Base-by-base conservation (phyloP, 2,113 vertebrate species). In the Nymphicus hollandicus region DNA sequence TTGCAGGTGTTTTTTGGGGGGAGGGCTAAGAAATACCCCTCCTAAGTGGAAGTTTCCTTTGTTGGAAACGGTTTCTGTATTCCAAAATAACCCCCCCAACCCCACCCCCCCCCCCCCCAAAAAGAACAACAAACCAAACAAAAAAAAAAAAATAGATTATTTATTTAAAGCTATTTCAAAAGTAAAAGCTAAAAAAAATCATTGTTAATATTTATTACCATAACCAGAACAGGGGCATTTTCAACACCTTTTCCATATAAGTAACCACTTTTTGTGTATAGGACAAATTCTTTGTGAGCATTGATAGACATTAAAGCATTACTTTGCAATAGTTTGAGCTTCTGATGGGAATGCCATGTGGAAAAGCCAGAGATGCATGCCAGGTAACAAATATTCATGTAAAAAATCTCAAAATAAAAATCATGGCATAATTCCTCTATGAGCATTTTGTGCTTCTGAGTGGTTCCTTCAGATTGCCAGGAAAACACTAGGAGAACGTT, bases 341-440 rank as follows among this genome's bases (percentile, higher is more conserved):
- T 20, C 11, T 63, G 79, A 8, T 73, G 29, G 65, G 46, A 84
- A 55, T 79, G 15, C 1, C 7, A 47, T 27, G 43, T 78, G 9
- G 7, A 78, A 89, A 87, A 91, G 17, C 3, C 46, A 78, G 25
- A 86, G 13, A 74, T 20, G 9, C 58, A 28, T 74, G 41, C 50
- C 87, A 96, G n/a, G 9, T 64, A 86, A 86, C 13, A 94, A 86
- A 70, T 66, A 81, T 12, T 41, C 24, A 10, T 39, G 28, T 84
- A 37, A 84, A 81, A 86, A 92, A 91, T 1, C 55, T 94, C 55
- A 81, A 92, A 94, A 96, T 88, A 70, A 73, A 73, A 92, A 83
- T 70, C n/a, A 58, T 78, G 60, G 81, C 60, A 63, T 37, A 49
- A 14, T 24, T 92, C 28, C 65, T 84, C 28, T 86, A 76, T 64